Percentiles rank a stretch among this genome's conserved stretches.
Evolutionary conservation across 2,797 vertebrate species (phyloP).

Genomic region (Lacerta bilineata): DNA sequence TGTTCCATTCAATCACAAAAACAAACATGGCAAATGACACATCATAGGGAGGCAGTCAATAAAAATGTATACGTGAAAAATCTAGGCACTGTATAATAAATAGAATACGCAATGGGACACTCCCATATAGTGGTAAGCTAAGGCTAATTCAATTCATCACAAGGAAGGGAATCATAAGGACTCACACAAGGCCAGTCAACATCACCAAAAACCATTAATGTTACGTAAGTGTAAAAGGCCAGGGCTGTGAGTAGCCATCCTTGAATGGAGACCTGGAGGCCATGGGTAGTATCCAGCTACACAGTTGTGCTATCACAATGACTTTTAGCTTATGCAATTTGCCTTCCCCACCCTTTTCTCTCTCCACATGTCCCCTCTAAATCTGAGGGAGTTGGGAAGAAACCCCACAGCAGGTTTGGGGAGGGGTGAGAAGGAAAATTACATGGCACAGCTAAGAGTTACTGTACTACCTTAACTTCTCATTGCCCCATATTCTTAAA

Average conservation of each 20-base stretch:
- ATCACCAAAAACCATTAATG: background rate
- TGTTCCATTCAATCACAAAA: conserved; percentile 53
- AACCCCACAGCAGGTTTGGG: too few relatives aligned
- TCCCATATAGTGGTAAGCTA: background rate
- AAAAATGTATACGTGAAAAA: conserved; percentile 39
- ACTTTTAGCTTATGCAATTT: too few relatives aligned
- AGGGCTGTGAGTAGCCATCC: background rate
- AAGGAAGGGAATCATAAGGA: background rate
- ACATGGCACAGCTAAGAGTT: too few relatives aligned
- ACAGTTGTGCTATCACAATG: too few relatives aligned
- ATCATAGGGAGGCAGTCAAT: conserved; percentile 55
- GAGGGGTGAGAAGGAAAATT: too few relatives aligned
- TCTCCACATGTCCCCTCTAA: too few relatives aligned
- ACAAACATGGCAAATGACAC: conserved; percentile 32
- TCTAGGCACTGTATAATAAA: conserved; percentile 30
- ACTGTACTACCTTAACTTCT: too few relatives aligned
- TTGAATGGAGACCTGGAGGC: background rate
- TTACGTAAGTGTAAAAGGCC: conserved; percentile 17
- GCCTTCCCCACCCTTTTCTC: too few relatives aligned
- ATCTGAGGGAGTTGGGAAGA: too few relatives aligned
- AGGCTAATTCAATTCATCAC: background rate
- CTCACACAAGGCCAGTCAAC: background rate
- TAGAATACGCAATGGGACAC: background rate
- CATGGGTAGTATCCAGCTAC: too few relatives aligned
- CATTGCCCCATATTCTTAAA: too few relatives aligned